Percentiles rank a stretch among this genome's conserved stretches.
These are phyloP conservation scores for Poeciliopsis presidionis DNA, from an alignment of 2,797 vertebrate species.

Conservation along the genomic window DNA sequence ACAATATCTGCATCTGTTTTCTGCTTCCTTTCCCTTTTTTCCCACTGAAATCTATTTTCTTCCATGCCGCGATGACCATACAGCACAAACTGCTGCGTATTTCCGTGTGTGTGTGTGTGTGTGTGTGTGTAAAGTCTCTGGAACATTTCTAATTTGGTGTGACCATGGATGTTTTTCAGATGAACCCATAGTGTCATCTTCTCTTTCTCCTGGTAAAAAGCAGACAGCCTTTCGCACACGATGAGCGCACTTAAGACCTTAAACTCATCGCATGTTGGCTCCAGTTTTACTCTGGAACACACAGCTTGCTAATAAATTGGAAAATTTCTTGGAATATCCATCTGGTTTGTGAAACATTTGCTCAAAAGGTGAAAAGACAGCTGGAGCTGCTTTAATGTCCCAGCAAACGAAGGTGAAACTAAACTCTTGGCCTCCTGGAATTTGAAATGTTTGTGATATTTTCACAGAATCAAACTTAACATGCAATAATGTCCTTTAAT, in stretches of 20 bases:
- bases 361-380: slow-evolving; percentile 15
- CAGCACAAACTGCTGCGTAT: slow-evolving; percentile 13
- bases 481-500: background rate
- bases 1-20: slow-evolving; percentile 14
- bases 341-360: slow-evolving; percentile 12
- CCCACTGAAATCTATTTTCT: slow-evolving; percentile 18
- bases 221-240: slow-evolving; percentile 55
- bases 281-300: slow-evolving; percentile 14
- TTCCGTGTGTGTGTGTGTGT: background rate
- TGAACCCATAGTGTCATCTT: slow-evolving; percentile 47
- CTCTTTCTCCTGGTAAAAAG: slow-evolving; percentile 53
- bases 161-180: slow-evolving; percentile 62
- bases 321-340: background rate
- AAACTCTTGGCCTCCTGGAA: background rate
- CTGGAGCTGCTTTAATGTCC: background rate
- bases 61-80: background rate
- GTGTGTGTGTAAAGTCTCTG: slow-evolving; percentile 19
- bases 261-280: slow-evolving; percentile 29
- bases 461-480: background rate
- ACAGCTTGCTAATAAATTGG: slow-evolving; percentile 12
- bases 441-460: background rate
- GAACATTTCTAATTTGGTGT: slow-evolving; percentile 24
- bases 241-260: slow-evolving; percentile 18
- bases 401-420: background rate
- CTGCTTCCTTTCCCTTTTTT: background rate